A percentile compares a stretch with the other conserved stretches of the same genome.
These are phyloP conservation scores for Acheta domesticus DNA, from an alignment of 2,888 invertebrate genomes.

Conservation along the genomic window DNA sequence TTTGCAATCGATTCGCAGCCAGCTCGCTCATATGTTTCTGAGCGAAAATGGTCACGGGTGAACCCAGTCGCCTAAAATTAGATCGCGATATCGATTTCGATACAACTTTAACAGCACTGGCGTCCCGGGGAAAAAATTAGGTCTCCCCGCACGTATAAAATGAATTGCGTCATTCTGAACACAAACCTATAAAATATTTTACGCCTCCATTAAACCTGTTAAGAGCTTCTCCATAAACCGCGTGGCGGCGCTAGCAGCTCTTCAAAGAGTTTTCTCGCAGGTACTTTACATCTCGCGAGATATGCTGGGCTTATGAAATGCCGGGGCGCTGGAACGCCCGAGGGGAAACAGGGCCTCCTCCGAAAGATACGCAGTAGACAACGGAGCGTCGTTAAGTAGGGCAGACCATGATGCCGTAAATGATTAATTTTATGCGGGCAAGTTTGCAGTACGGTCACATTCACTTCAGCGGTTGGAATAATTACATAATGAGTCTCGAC, in stretches of 20 bases:
- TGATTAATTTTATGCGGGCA: no score
- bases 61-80: background rate
- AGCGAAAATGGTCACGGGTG: no score
- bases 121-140: background rate
- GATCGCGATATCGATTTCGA: background rate
- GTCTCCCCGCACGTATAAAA: background rate
- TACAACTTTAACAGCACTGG: background rate
- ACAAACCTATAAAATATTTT: background rate
- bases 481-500: no score
- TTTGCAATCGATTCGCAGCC: no score
- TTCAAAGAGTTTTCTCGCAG: slow-evolving; percentile 1
- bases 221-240: slow-evolving; percentile 5
- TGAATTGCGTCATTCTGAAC: slow-evolving; percentile 8
- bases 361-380: no score
- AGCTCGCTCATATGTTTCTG: no score
- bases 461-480: no score
- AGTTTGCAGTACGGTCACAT: no score
- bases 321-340: no score
- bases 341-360: no score
- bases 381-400: no score
- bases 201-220: background rate
- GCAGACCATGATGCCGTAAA: no score
- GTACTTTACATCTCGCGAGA: background rate
- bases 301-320: background rate
- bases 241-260: background rate